These are phyloP conservation scores for Phymastichus coffea DNA, from an alignment of 1,140 invertebrate genomes.

Conservation along the genomic window DNA sequence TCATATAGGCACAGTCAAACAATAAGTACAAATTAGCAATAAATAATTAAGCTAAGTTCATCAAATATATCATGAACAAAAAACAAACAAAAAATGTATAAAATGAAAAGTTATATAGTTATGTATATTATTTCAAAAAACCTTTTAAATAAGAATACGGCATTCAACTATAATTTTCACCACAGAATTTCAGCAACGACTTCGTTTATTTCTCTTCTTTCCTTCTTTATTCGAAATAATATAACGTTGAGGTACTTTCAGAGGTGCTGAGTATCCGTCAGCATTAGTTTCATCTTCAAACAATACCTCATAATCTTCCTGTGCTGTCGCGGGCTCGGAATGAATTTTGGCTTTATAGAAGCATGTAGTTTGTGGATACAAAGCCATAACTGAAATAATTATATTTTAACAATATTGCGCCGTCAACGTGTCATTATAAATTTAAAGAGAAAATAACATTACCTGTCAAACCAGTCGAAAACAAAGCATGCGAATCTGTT, in stretches of 20 bases:
- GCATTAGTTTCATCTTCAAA: slow-evolving; percentile 91
- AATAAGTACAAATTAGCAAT: too few species aligned
- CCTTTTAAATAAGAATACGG: too few species aligned
- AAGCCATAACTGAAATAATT: slow-evolving; percentile 76
- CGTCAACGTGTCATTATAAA: too few species aligned
- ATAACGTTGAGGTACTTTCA: slow-evolving; percentile 91
- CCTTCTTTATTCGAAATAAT: slow-evolving; percentile 80
- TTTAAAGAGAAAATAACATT: slow-evolving; percentile 31
- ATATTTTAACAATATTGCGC: slow-evolving; percentile 17
- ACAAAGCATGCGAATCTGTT: slow-evolving; percentile 87
- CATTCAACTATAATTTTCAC: too few species aligned
- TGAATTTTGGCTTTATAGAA: slow-evolving; percentile 94
- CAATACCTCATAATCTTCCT: slow-evolving; percentile 89
- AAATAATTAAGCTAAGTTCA: too few species aligned
- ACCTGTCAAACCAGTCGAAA: slow-evolving; percentile 81
- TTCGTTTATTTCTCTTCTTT: slow-evolving; percentile 36
- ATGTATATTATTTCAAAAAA: too few species aligned
- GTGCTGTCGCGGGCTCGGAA: slow-evolving; percentile 72
- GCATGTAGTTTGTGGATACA: slow-evolving; percentile 99
- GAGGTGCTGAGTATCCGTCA: slow-evolving; percentile 86
- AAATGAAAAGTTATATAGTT: too few species aligned
- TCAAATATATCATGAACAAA: too few species aligned
- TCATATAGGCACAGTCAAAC: too few species aligned
- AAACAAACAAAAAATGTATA: too few species aligned
- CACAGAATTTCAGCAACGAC: not conserved